phyloP scores from a whole-genome alignment of 2,888 invertebrate species.

The Phyto melanocephala region DNA sequence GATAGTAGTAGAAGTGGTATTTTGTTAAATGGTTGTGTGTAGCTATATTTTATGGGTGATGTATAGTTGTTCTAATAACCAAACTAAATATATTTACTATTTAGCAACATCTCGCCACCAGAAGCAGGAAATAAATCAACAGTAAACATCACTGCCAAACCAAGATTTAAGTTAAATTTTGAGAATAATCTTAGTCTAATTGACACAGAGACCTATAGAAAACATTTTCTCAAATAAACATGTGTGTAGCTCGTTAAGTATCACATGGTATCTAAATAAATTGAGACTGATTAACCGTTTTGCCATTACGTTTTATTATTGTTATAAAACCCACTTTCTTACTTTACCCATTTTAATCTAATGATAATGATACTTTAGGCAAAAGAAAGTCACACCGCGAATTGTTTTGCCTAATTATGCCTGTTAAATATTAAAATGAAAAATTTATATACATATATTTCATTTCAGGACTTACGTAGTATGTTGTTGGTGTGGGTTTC shows the following conservation, averaged over 20 bases:
- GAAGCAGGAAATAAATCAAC: neutral
- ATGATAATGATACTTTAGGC: too few species aligned
- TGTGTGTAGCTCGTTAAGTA: neutral
- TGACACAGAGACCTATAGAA: constrained; percentile 56
- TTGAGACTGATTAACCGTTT: neutral
- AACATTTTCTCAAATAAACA: neutral
- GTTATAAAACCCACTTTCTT: neutral
- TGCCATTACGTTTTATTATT: neutral
- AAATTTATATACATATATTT: constrained; percentile 1
- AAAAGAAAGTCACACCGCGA: too few species aligned
- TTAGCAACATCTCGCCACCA: neutral
- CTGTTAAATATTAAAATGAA: constrained; percentile 9
- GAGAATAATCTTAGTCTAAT: neutral
- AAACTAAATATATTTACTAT: constrained; percentile 12
- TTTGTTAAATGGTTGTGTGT: neutral
- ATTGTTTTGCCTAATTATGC: constrained; percentile 14
- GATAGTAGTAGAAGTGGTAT: neutral
- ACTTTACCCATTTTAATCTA: neutral
- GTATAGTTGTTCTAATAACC: too few species aligned
- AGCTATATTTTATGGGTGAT: constrained; percentile 7
- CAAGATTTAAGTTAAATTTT: too few species aligned
- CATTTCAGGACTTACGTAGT: neutral
- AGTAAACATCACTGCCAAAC: neutral
- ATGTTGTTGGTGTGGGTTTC: neutral
- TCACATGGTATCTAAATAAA: constrained; percentile 31